Evolutionary conservation across 2,113 vertebrate genomes (phyloP), one percentile per base, ranked within the genome.

Genomic region (Tapirus terrestris): DNA sequence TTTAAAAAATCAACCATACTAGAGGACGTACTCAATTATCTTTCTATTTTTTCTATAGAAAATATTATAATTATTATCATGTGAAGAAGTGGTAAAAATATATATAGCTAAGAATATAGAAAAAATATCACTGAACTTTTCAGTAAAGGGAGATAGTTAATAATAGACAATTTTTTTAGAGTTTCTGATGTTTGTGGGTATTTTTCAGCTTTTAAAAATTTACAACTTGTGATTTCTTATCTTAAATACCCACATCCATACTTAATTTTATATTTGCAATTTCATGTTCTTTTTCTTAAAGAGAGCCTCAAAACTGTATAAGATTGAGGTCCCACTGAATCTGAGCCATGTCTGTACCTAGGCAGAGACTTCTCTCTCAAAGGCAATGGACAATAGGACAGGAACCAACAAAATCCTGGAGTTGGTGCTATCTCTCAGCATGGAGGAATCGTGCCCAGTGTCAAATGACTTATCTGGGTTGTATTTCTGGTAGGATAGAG

Each of bases 11-110:
- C 80, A 93, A 33, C 39, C 23, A 27, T 65, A 48, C 53, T 76
- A 68, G 17, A 91, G 5, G 51, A 92, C 20, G 70, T 51, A 39
- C 33, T 18, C 11, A 77, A 68, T 89, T 81, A 43, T 53, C 58
- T 91, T 85, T 75, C 31, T 25, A 9, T 72, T 89, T 45, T 97
- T 89, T 80, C 48, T 83, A 21, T 33, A 89, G 68, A 81, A 97
- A 97, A 91, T 94, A 92, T 63, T 86, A 77, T 56, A 61, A 70
- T 45, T 89, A 9, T 65, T 89, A 61, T 60, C n/a, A 76, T 95
- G 13, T 89, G 58, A 95, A 91, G 17, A 96, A 43, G 33, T 65
- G 27, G 85, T 91, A 94, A 81, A 76, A 94, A 48, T 43, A 5
- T 56, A 79, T 53, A n/a, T 45, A 79, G 14, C 56, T 58, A 84